Evolutionary conservation across 2,113 vertebrate genomes (phyloP).

Genomic region (Anseranas semipalmata): DNA sequence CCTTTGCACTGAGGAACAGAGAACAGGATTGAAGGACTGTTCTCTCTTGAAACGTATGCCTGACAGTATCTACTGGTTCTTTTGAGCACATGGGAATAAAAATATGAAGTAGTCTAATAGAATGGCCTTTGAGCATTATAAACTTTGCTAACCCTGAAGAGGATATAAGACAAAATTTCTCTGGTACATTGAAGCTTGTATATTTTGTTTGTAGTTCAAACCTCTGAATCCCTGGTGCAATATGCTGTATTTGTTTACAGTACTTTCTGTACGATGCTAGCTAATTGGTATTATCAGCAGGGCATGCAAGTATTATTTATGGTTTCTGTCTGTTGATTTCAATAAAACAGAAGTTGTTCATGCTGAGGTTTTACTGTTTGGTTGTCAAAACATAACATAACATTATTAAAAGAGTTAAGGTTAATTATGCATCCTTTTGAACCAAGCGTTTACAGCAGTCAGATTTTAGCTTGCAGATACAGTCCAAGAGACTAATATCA

Average conservation of each 20-base stretch:
- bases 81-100: background rate
- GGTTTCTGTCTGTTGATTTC: constrained; percentile 52
- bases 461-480: background rate
- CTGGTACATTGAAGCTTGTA: background rate
- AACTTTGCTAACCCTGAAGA: background rate
- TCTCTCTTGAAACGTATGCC: background rate
- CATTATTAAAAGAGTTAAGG: constrained; percentile 15
- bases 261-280: constrained; percentile 11
- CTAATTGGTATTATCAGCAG: constrained; percentile 50
- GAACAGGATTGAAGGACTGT: no score
- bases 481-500: background rate
- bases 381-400: constrained; percentile 45
- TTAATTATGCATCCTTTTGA: constrained; percentile 49
- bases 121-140: background rate
- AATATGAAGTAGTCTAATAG: background rate
- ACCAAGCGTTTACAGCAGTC: background rate
- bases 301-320: constrained; percentile 57
- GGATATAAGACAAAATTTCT: background rate
- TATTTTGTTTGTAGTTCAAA: background rate
- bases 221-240: background rate
- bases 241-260: background rate
- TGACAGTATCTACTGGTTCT: background rate
- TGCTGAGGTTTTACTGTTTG: constrained; percentile 38
- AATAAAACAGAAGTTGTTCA: constrained; percentile 38
- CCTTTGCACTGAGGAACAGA: no score